Evolutionary conservation across 2,888 invertebrate species (phyloP).

Genomic region (Oscheius sp.): DNA sequence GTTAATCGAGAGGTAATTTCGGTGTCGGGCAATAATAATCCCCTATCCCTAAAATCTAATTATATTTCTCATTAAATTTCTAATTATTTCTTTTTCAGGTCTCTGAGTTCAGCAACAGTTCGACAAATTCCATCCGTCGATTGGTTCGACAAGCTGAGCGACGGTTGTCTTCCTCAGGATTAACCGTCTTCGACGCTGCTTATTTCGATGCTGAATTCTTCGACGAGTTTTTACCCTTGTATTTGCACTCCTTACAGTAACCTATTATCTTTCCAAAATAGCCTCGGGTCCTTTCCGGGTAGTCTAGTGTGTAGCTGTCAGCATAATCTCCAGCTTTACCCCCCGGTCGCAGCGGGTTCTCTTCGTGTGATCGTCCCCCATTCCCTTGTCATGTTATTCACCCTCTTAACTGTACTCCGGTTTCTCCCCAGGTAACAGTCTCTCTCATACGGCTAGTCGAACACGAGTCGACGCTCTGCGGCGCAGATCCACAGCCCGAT

Average conservation of each 20-base stretch:
- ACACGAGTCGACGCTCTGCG: slow-evolving; percentile 18
- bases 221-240: slow-evolving; percentile 50
- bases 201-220: slow-evolving; percentile 59
- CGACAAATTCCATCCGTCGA: slow-evolving; percentile 35
- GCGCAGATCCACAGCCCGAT: slow-evolving; percentile 36
- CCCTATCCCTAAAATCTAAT: not conserved
- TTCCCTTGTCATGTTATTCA: not conserved
- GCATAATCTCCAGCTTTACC: slow-evolving; percentile 33
- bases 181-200: slow-evolving; percentile 40
- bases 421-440: not conserved
- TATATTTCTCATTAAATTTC: not conserved
- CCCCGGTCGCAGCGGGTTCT: slow-evolving; percentile 28
- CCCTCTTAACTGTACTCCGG: slow-evolving; percentile 2
- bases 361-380: slow-evolving; percentile 10
- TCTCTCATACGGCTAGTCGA: slow-evolving; percentile 26
- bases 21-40: not conserved
- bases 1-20: slow-evolving; percentile 41
- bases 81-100: not conserved
- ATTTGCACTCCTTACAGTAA: slow-evolving; percentile 17
- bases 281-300: slow-evolving; percentile 15
- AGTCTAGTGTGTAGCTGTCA: slow-evolving; percentile 5
- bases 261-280: not conserved
- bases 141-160: slow-evolving; percentile 34
- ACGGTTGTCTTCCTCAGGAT: not conserved
- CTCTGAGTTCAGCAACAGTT: slow-evolving; percentile 23